Evolutionary conservation across 1,140 invertebrate genomes (phyloP), one percentile per base, ranked within the genome.

Genomic region (Phocides pigmalion): DNA sequence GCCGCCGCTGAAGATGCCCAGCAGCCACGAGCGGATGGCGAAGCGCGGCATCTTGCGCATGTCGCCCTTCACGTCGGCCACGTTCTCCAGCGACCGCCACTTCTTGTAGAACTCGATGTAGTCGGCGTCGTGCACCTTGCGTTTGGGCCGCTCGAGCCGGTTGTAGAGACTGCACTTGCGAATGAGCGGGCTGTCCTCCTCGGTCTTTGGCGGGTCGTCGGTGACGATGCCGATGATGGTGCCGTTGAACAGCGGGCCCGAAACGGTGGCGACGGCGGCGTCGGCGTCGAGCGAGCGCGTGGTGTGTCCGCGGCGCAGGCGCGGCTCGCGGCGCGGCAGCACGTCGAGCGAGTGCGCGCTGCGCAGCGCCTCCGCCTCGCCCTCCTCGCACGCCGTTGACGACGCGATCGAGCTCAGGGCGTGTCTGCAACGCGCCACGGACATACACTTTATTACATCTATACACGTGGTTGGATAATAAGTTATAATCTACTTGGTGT

Each of bases 21-120:
- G 92, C 20, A 96, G 80, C 95, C 95, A 96, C 59, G 93, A 94
- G 64, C 93, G 93, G 37, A 96, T 93, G 93, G 73, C 93, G 65
- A 88, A 79, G 54, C 93, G 93, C 53, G 93, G 87, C 53, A 82
- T 80, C 80, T 92, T 84, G 58, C 82, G 70, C 84, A 76, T 59
- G 73, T 90, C 72, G 81, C 86, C 72, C 76, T 93, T 74, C 79
- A 91, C 74, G 92, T 92, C 81, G 6, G 88, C 93, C 15, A 95
- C 90, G 68, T 94, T 93, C 91, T 97, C 96, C 16, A 96, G 87
- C n/a, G 96, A 97, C 70, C 93, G 94, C 94, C 95, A 97, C 72
- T 95, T 93, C 84, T 96, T 96, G 16, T 93, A 91, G 64, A 92
- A 82, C 76, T 93, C 88, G 67, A 94, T 86, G 77, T 93, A 91